Evolutionary conservation across 2,888 invertebrate genomes (phyloP).

Genomic region (Capitulum mitella): DNA sequence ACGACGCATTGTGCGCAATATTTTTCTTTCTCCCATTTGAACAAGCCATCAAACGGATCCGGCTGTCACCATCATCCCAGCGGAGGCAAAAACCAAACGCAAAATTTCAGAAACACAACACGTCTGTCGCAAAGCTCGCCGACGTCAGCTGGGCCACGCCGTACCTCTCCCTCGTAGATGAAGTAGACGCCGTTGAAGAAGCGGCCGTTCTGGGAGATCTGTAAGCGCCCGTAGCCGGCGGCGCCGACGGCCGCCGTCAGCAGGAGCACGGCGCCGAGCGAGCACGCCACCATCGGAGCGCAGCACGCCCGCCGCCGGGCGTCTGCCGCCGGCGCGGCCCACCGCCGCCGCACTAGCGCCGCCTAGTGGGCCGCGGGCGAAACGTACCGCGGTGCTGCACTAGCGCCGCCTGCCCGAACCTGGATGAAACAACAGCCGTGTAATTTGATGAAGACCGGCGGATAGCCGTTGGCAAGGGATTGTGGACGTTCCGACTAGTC

Average conservation of each 20-base stretch:
- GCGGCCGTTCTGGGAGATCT: neutral
- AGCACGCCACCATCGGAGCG: neutral
- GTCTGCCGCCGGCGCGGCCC: neutral
- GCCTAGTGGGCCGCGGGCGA: neutral
- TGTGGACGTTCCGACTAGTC: no score
- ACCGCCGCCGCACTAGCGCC: neutral
- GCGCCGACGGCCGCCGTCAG: neutral
- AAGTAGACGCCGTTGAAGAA: slow-evolving; percentile 5
- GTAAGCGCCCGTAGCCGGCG: neutral
- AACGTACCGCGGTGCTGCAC: no score
- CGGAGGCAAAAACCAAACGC: neutral
- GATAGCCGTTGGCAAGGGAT: no score
- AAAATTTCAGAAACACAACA: neutral
- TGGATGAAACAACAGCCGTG: no score
- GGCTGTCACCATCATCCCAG: no score
- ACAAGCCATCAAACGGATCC: no score
- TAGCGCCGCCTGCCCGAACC: no score
- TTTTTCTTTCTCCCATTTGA: no score
- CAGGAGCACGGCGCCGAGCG: neutral
- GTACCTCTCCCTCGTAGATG: slow-evolving; percentile 11
- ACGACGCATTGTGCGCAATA: no score
- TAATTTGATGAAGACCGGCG: no score
- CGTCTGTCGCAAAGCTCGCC: neutral
- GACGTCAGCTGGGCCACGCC: neutral
- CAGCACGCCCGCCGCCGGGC: neutral